Conservation (phyloP, 2,797 vertebrate genomes). For the Nasua narica region DNA sequence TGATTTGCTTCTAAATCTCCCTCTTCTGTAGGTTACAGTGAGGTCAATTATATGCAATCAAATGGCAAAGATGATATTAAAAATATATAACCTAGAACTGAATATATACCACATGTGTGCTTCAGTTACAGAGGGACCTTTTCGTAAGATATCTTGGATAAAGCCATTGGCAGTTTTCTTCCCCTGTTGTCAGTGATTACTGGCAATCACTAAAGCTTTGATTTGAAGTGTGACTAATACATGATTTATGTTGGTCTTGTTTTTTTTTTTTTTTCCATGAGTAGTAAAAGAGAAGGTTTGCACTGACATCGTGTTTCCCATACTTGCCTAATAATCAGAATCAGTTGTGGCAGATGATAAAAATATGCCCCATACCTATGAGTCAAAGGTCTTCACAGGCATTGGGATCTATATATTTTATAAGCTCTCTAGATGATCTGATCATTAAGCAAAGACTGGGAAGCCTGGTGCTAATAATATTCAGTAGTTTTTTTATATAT, state of each 20-base stretch:
- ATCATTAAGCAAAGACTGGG: background rate
- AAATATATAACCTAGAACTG: conserved; percentile 68
- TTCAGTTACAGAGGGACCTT: conserved; percentile 19
- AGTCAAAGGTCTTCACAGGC: background rate
- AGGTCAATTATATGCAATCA: conserved; percentile 82
- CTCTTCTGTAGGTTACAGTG: conserved; percentile 75
- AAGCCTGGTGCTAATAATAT: background rate
- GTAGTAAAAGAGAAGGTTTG: conserved; percentile 1
- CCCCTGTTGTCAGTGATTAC: background rate
- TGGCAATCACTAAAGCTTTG: background rate
- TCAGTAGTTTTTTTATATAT: background rate
- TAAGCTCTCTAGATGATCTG: background rate
- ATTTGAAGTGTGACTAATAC: background rate
- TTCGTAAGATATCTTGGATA: conserved; percentile 29
- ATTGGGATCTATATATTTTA: background rate
- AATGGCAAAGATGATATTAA: conserved; percentile 79
- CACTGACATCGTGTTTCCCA: background rate
- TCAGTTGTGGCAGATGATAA: background rate
- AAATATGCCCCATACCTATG: background rate
- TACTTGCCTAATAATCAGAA: background rate
- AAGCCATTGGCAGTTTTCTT: background rate
- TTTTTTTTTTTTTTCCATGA: background rate
- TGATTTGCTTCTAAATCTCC: conserved; percentile 82
- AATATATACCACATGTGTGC: conserved; percentile 57
- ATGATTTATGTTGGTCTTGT: background rate